These are phyloP conservation scores for Crax fasciolata DNA, from an alignment of 2,797 vertebrate genomes.

Conservation along the genomic window DNA sequence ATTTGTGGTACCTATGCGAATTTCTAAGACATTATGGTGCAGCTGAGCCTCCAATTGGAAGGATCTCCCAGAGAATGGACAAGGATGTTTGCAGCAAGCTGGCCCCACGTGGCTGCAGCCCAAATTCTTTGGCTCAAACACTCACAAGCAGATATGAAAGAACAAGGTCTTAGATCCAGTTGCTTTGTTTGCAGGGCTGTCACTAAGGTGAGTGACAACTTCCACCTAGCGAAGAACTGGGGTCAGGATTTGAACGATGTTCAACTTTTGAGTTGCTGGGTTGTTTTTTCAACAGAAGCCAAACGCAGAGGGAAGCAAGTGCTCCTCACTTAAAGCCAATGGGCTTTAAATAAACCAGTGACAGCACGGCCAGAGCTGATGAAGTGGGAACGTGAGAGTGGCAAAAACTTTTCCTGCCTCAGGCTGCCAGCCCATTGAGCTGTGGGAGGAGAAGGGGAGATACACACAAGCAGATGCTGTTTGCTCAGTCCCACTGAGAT, in stretches of 20 bases:
- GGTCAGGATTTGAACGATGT: neutral
- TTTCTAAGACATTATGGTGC: neutral
- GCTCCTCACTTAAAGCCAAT: neutral
- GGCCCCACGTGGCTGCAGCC: neutral
- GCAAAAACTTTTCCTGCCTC: neutral
- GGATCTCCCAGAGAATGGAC: neutral
- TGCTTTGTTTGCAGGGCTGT: neutral
- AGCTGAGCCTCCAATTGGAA: neutral
- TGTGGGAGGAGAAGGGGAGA: neutral
- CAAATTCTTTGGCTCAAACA: neutral
- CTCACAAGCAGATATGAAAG: accelerated
- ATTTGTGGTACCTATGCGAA: neutral
- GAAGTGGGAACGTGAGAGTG: neutral
- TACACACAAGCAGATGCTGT: neutral
- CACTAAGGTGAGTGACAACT: accelerated
- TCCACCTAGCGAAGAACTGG: neutral
- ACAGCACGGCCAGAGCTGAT: neutral
- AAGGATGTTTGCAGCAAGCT: neutral
- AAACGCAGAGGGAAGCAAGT: neutral
- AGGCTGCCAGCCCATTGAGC: neutral
- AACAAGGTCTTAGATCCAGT: accelerated
- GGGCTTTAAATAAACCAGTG: neutral
- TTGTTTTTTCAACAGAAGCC: neutral
- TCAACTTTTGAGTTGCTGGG: neutral
- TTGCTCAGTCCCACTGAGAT: neutral